phyloP scores from a whole-genome alignment of 1,140 invertebrate genomes.

The Antheraea mylitta region DNA sequence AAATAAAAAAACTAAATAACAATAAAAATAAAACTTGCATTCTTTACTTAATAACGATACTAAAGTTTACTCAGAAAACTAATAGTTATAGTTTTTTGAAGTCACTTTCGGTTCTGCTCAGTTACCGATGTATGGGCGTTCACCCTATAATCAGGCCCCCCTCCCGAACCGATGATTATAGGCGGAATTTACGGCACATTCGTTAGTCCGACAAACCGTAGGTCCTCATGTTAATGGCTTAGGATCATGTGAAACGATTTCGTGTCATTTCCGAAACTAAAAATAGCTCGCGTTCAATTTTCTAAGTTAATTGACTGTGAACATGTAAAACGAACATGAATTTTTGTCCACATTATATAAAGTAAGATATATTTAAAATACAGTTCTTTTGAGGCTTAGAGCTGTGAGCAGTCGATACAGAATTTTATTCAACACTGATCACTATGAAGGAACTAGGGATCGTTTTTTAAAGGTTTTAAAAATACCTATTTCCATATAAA shows the following conservation, averaged over 20 bases:
- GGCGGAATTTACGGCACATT: conserved; percentile 44
- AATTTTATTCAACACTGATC: no score
- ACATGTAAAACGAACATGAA: conserved; percentile 11
- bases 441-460: no score
- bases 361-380: no score
- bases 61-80: conserved; percentile 1
- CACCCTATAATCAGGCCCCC: conserved; percentile 60
- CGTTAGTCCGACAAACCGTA: conserved; percentile 68
- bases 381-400: no score
- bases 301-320: conserved; percentile 53
- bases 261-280: conserved; percentile 50
- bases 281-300: conserved; percentile 16
- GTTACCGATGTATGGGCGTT: conserved; percentile 47
- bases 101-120: conserved; percentile 26
- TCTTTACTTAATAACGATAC: background rate
- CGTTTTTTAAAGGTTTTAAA: no score
- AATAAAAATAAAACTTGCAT: background rate
- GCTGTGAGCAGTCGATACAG: no score
- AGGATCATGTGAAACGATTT: conserved; percentile 36
- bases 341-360: no score
- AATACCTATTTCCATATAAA: no score
- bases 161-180: conserved; percentile 50
- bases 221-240: conserved; percentile 43
- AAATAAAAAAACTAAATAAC: background rate
- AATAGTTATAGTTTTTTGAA: conserved; percentile 10